Base-by-base conservation (phyloP, 2,113 vertebrate species). In the Sitta europaea region DNA sequence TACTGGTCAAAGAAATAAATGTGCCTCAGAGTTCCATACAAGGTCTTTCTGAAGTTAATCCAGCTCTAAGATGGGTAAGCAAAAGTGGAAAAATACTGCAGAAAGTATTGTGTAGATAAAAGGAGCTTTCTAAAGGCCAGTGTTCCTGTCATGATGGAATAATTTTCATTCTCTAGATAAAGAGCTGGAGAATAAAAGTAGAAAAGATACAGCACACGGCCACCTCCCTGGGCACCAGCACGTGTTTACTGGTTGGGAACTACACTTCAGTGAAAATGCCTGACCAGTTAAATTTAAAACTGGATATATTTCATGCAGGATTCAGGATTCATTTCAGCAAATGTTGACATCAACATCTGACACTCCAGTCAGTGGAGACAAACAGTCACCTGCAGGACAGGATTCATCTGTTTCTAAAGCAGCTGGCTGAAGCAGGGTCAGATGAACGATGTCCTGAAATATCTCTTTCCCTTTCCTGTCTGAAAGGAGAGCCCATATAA, bases 31-130 rank as follows among this genome's bases (percentile, higher is more conserved):
- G 54, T 76, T 93, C 93, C 84, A 96, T 78, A 94, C 75, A 92
- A 92, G 93, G 92, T 82, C 85, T 89, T 89, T 94, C 91, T 95
- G 92, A 95, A 97, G 92, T 92, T 94, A 97, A 88, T 96, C 94
- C 96, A 94, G 79, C 89, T 78, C 74, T 81, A 76, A 90, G 81
- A 94, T 84, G 86, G 89, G 94, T 85, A 97, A 92, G 76, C 78
- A 94, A 85, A 95, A 92, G 90, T 86, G 82, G 68, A 88, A 93
- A 87, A 87, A 96, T 74, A 83, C 88, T 24, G 0, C 63, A 77
- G 72, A 78, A 96, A 86, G 59, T 71, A 91, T 93, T 88, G 74
- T 88, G 76, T 68, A 96, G 93, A 95, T 95, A 96, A 94, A 94
- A 93, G 68, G 53, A 94, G 90, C 92, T 90, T 95, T 96, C 92